Conservation (phyloP, 1,140 invertebrate genomes). For the Batillaria attramentaria region DNA sequence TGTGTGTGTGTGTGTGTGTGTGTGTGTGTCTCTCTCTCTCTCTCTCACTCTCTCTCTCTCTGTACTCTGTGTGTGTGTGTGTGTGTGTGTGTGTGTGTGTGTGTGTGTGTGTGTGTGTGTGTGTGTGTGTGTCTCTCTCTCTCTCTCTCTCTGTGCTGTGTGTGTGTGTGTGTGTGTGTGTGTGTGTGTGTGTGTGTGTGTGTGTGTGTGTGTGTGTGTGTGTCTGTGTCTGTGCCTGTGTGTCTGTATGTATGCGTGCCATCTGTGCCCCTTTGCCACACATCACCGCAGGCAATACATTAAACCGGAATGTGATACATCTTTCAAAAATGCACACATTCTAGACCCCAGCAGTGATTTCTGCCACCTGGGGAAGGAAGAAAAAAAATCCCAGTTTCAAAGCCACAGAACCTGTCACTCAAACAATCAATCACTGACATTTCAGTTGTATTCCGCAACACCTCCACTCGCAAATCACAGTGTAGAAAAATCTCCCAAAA, state of each 20-base stretch:
- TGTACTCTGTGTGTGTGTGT: background rate
- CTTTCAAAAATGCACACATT: too few species aligned
- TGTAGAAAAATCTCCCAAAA: too few species aligned
- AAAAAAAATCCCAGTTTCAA: too few species aligned
- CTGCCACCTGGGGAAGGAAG: background rate
- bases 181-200: background rate
- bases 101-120: background rate
- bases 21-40: slow-evolving; percentile 16
- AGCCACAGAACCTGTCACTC: too few species aligned
- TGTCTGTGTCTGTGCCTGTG: slow-evolving; percentile 6
- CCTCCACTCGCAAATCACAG: too few species aligned
- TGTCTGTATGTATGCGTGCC: background rate
- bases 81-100: background rate
- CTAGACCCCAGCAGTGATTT: too few species aligned
- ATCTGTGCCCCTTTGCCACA: too few species aligned
- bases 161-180: background rate
- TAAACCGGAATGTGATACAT: too few species aligned
- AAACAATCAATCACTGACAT: too few species aligned
- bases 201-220: too few species aligned
- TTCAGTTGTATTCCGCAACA: too few species aligned
- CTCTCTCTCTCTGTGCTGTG: background rate
- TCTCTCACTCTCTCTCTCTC: slow-evolving; percentile 21
- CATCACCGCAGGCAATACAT: too few species aligned
- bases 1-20: background rate
- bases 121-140: background rate